phyloP scores from a whole-genome alignment of 1,140 invertebrate species.

The Argopecten irradians region DNA sequence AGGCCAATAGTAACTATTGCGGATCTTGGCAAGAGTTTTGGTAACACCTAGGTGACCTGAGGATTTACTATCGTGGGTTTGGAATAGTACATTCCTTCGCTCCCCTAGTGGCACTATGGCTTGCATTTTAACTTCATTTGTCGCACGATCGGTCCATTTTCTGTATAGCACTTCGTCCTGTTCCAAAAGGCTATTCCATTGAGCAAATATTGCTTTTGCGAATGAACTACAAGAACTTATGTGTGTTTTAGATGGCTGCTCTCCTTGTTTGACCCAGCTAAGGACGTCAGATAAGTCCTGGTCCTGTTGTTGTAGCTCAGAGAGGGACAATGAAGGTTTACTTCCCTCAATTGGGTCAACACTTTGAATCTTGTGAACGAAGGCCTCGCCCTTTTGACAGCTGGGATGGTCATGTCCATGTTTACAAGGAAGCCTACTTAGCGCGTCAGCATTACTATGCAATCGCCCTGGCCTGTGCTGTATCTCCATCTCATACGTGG shows the following conservation, averaged over 20 bases:
- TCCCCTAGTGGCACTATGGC: neutral
- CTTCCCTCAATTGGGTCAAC: neutral
- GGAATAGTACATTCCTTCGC: neutral
- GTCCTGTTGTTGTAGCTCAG: neutral
- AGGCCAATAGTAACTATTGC: constrained; percentile 2
- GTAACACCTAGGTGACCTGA: constrained; percentile 29
- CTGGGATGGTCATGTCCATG: constrained; percentile 25
- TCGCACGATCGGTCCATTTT: neutral
- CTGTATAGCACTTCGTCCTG: neutral
- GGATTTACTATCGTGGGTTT: neutral
- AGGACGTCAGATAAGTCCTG: neutral
- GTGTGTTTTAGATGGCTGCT: neutral
- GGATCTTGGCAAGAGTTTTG: constrained; percentile 24
- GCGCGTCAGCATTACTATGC: constrained; percentile 61
- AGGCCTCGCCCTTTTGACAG: neutral
- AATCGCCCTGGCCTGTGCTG: constrained; percentile 50
- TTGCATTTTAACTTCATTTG: neutral
- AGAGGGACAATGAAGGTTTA: neutral
- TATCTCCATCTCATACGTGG: constrained; percentile 57
- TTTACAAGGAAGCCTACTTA: constrained; percentile 42
- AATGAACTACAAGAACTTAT: neutral
- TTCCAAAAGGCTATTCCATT: neutral
- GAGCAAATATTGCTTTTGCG: neutral
- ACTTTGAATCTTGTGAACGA: neutral
- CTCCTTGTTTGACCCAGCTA: neutral